A percentile compares a stretch with the other conserved stretches of the same genome.
Evolutionary conservation across 2,797 vertebrate species (phyloP).

Genomic region (Microctenopoma lineatum): DNA sequence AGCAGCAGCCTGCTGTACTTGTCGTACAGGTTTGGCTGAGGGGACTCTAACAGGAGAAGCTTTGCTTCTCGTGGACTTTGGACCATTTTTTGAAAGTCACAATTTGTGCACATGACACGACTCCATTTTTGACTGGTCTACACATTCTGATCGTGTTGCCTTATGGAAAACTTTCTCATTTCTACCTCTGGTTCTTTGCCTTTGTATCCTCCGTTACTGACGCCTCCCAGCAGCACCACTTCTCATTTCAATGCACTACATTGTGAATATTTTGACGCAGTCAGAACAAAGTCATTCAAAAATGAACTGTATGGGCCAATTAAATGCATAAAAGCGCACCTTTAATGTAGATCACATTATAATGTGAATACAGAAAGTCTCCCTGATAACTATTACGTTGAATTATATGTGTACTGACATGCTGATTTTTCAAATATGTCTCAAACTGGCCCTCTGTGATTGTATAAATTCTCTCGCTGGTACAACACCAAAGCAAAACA

Average conservation of each 20-base stretch:
- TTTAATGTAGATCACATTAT: background rate
- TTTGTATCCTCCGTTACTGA: conserved; percentile 20
- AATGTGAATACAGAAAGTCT: background rate
- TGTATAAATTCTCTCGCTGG: background rate
- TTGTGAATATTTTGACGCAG: background rate
- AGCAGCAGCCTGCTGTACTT: background rate
- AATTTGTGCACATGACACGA: background rate
- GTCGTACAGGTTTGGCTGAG: background rate
- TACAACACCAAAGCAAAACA: background rate
- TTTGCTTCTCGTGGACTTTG: conserved; percentile 9
- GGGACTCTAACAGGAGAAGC: conserved; percentile 3
- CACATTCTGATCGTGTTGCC: conserved; percentile 26
- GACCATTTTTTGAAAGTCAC: conserved; percentile 16
- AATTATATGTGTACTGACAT: background rate
- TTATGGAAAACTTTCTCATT: conserved; percentile 19
- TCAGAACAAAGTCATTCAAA: background rate
- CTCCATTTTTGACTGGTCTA: conserved; percentile 15
- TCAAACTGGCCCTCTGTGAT: background rate
- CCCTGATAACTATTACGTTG: background rate
- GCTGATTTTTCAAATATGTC: background rate
- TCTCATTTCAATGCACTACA: background rate
- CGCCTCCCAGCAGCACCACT: background rate
- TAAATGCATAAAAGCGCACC: background rate
- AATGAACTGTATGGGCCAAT: background rate
- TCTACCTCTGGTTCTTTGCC: conserved; percentile 49